These are phyloP conservation scores for Urocyon cinereoargenteus DNA, from an alignment of 2,797 vertebrate genomes.

Conservation along the genomic window DNA sequence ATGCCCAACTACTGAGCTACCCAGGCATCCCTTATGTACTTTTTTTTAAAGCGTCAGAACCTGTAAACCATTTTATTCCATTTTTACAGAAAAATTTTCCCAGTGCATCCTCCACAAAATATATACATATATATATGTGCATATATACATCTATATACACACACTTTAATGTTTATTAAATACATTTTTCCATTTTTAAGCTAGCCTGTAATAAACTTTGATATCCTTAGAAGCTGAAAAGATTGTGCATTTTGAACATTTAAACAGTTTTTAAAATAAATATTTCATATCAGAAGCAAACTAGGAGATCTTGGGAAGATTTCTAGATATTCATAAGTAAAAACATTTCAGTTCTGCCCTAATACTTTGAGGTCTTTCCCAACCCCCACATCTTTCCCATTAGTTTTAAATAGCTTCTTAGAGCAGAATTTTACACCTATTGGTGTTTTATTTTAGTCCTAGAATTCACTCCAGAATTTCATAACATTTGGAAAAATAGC, in stretches of 20 bases:
- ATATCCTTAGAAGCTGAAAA: background rate
- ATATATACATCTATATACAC: too few species aligned
- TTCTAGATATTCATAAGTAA: constrained; percentile 5
- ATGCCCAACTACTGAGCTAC: too few species aligned
- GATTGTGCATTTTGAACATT: background rate
- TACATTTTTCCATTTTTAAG: background rate
- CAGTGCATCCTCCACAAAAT: background rate
- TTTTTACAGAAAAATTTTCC: constrained; percentile 16
- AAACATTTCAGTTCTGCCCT: background rate
- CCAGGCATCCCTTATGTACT: background rate
- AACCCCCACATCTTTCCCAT: background rate
- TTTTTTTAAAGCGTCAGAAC: constrained; percentile 19
- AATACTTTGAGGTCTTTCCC: background rate
- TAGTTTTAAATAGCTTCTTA: constrained; percentile 1
- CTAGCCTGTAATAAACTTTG: background rate
- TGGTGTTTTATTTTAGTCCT: background rate
- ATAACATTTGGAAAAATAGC: background rate
- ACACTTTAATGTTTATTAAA: too few species aligned
- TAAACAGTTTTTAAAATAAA: background rate
- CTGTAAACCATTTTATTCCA: background rate
- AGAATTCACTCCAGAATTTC: constrained; percentile 1
- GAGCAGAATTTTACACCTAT: background rate
- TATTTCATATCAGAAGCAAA: background rate
- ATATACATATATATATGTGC: too few species aligned
- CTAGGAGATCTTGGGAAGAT: background rate